Conservation (phyloP, 2,888 invertebrate genomes). For the Cataglyphis altisquamis region DNA sequence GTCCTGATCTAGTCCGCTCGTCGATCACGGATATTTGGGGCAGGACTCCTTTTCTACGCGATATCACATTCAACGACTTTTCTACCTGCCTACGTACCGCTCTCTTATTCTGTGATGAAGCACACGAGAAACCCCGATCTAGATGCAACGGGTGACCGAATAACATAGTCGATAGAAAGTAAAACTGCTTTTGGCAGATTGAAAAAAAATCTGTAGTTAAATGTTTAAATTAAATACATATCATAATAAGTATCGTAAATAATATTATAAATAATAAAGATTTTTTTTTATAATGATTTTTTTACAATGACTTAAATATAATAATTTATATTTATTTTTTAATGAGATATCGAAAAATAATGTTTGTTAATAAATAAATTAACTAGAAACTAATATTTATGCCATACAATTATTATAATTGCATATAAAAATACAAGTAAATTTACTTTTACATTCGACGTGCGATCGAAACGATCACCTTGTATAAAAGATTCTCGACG, state of each 20-base stretch:
- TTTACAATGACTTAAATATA: not conserved
- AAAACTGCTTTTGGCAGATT: not conserved
- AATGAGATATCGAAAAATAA: not conserved
- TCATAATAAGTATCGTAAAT: not conserved
- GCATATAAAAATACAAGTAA: not conserved
- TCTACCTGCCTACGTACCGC: conserved; percentile 79
- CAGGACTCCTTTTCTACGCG: conserved; percentile 74
- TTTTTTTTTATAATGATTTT: not conserved
- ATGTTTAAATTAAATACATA: not conserved
- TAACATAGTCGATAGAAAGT: conserved; percentile 1
- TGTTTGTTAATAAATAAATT: not conserved
- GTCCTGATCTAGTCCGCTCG: conserved; percentile 70
- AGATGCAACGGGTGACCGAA: conserved; percentile 74
- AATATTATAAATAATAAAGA: not conserved
- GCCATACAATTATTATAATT: not conserved
- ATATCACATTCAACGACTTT: conserved; percentile 83
- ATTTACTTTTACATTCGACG: not conserved
- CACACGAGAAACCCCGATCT: conserved; percentile 73
- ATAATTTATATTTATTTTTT: not conserved
- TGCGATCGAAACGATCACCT: conserved; percentile 47
- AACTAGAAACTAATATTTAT: not conserved
- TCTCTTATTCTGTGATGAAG: conserved; percentile 50
- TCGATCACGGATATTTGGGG: conserved; percentile 80
- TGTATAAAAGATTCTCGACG: conserved; percentile 30
- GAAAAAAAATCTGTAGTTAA: not conserved